These are phyloP conservation scores for Triops longicaudatus DNA, from an alignment of 1,140 invertebrate genomes.

Conservation along the genomic window DNA sequence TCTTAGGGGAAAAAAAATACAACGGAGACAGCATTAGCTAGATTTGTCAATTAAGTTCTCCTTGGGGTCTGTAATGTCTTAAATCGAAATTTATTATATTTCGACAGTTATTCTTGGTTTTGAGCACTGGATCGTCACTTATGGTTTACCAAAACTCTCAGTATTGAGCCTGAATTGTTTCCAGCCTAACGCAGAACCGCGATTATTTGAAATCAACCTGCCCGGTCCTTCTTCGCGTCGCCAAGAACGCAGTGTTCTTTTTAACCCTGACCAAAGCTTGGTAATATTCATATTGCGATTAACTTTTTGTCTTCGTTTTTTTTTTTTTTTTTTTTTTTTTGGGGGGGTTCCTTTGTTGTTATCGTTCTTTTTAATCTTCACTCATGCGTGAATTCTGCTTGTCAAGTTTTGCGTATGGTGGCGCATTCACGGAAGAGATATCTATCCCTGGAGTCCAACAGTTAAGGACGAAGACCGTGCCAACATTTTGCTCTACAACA, in stretches of 20 bases:
- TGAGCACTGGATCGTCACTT: background rate
- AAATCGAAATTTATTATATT: background rate
- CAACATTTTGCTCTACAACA: conserved; percentile 24
- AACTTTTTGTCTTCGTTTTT: too few species aligned
- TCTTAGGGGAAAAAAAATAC: too few species aligned
- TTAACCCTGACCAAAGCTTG: background rate
- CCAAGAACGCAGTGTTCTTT: conserved; percentile 20
- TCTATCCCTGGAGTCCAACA: conserved; percentile 23
- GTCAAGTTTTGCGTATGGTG: conserved; percentile 25
- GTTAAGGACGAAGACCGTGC: conserved; percentile 25
- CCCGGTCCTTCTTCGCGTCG: conserved; percentile 22
- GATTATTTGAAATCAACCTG: conserved; percentile 12
- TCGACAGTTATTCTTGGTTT: background rate
- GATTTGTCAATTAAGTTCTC: too few species aligned
- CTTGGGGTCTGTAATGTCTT: background rate
- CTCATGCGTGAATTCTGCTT: background rate
- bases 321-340: too few species aligned
- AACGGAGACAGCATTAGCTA: too few species aligned
- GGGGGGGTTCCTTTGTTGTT: too few species aligned
- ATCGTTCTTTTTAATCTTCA: too few species aligned
- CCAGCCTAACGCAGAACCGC: background rate
- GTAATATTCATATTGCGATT: conserved; percentile 4
- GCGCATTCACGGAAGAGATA: conserved; percentile 21
- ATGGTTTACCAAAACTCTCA: background rate
- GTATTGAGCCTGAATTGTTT: background rate